phyloP scores from a whole-genome alignment of 2,888 invertebrate genomes.

The Cheilosia pagana region DNA sequence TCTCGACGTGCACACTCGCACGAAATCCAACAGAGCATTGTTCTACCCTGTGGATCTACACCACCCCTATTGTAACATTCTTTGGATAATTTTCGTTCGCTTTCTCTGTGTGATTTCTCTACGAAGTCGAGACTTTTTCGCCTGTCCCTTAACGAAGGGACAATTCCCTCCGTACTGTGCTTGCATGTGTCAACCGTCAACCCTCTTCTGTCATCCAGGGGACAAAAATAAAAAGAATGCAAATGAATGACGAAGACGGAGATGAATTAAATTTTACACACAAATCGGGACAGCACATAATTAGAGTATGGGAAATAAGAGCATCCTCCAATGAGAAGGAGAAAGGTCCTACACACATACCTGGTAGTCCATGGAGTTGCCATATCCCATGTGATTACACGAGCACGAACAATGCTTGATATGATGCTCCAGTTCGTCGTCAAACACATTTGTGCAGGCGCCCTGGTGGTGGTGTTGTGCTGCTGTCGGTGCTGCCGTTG shows the following conservation, averaged over 20 bases:
- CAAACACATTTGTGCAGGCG: slow-evolving; percentile 83
- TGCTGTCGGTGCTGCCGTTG: slow-evolving; percentile 60
- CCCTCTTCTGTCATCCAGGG: slow-evolving; percentile 43
- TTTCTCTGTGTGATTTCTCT: slow-evolving; percentile 4
- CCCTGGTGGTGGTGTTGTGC: slow-evolving; percentile 59
- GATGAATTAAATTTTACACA: slow-evolving; percentile 57
- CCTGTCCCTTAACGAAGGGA: slow-evolving; percentile 29
- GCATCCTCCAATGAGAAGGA: background rate
- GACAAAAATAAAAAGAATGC: slow-evolving; percentile 15
- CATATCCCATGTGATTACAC: slow-evolving; percentile 97
- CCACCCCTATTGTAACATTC: slow-evolving; percentile 7
- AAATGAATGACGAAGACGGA: slow-evolving; percentile 17
- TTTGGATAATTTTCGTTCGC: slow-evolving; percentile 8
- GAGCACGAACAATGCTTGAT: slow-evolving; percentile 95
- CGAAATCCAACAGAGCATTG: background rate
- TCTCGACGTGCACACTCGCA: slow-evolving; percentile 43
- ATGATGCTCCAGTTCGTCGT: slow-evolving; percentile 93
- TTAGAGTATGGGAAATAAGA: slow-evolving; percentile 42
- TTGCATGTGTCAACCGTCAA: slow-evolving; percentile 63
- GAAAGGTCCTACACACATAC: slow-evolving; percentile 82
- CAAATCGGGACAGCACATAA: slow-evolving; percentile 65
- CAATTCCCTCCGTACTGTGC: background rate
- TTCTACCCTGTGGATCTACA: slow-evolving; percentile 1
- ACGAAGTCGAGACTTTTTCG: slow-evolving; percentile 9
- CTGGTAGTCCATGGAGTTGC: slow-evolving; percentile 96